phyloP scores from a whole-genome alignment of 2,797 vertebrate species.

The Hozukius guyotensis region DNA sequence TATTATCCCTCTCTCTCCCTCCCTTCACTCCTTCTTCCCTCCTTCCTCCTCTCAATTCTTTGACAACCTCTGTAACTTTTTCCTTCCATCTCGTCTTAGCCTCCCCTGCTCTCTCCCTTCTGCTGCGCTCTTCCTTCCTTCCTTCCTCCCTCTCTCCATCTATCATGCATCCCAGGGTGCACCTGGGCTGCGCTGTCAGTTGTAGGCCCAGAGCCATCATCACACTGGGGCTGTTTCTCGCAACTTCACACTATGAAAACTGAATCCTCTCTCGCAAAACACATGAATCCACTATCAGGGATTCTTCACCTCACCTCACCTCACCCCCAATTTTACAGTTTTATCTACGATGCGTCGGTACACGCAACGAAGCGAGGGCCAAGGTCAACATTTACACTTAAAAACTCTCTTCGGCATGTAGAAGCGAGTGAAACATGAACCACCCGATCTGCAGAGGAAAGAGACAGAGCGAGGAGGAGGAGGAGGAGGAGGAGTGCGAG shows the following conservation, averaged over 20 bases:
- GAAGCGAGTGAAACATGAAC: not conserved
- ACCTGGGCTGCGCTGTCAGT: constrained; percentile 61
- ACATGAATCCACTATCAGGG: not conserved
- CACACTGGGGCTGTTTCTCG: constrained; percentile 63
- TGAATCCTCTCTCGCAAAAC: not conserved
- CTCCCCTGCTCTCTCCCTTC: constrained; percentile 4
- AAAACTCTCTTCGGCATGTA: not conserved
- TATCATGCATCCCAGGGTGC: constrained; percentile 52
- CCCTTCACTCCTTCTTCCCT: not conserved
- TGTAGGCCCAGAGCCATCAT: constrained; percentile 58
- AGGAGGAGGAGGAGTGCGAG: constrained; percentile 1
- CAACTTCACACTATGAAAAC: constrained; percentile 46
- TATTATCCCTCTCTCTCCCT: constrained; percentile 1
- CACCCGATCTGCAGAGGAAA: not conserved
- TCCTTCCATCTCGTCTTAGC: not conserved
- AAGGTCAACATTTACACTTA: constrained; percentile 21
- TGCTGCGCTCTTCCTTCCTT: not conserved
- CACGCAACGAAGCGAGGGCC: not conserved
- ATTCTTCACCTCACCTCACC: constrained; percentile 24
- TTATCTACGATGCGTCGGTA: constrained; percentile 9
- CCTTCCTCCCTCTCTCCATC: constrained; percentile 18
- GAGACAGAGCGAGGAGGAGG: not conserved
- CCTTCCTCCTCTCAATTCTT: not conserved
- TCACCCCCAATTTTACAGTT: constrained; percentile 9
- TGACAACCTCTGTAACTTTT: not conserved